A percentile compares a stretch with the other conserved stretches of the same genome.
Conservation (phyloP, 2,888 invertebrate species). For the Meteorus cinctellus region DNA sequence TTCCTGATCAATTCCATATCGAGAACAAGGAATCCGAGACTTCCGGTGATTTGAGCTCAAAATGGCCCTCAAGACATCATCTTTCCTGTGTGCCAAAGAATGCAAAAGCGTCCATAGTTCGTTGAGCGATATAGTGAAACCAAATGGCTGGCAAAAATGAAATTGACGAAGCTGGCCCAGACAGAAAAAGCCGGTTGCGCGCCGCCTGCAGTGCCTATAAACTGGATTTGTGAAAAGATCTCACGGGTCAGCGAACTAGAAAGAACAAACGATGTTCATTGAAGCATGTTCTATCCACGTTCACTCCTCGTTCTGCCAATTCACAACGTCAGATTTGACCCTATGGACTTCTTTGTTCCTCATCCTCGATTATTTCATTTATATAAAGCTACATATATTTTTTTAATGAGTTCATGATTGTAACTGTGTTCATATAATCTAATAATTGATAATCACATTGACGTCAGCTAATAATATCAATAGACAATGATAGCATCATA, state of each 20-base stretch:
- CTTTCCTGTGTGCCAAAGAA: background rate
- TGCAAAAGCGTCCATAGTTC: constrained; percentile 2
- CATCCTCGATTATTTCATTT: constrained; percentile 41
- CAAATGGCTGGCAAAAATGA: constrained; percentile 47
- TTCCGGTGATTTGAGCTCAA: constrained; percentile 27
- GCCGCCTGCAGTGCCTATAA: constrained; percentile 58
- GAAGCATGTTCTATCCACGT: constrained; percentile 68
- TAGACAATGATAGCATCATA: too few species aligned
- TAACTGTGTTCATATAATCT: too few species aligned
- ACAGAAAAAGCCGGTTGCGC: constrained; percentile 39
- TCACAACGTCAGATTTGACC: constrained; percentile 46
- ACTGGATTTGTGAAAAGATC: constrained; percentile 73
- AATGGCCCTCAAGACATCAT: constrained; percentile 33
- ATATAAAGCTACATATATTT: constrained; percentile 32
- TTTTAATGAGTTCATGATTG: background rate
- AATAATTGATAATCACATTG: too few species aligned
- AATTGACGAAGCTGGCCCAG: constrained; percentile 48
- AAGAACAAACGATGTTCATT: constrained; percentile 72
- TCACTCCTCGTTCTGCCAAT: constrained; percentile 53
- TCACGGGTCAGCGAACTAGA: constrained; percentile 70
- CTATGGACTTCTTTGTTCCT: constrained; percentile 48
- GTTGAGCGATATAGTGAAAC: constrained; percentile 45
- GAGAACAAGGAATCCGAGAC: constrained; percentile 4
- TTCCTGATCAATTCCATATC: background rate
- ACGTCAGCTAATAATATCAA: too few species aligned